Base-by-base conservation (phyloP, 1,140 invertebrate species). In the Papilio helenus region DNA sequence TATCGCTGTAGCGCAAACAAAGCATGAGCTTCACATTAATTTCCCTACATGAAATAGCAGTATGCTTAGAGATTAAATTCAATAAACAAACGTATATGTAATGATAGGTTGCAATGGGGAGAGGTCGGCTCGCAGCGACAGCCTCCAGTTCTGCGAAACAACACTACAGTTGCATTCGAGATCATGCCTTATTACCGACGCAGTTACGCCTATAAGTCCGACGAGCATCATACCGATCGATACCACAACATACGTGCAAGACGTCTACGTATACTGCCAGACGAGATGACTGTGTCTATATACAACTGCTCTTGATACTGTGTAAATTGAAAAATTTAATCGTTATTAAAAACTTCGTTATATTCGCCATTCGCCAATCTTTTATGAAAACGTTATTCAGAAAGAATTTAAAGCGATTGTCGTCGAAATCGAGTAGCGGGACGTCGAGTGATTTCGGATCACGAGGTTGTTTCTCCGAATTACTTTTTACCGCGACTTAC, bases 61-160 rank as follows among this genome's bases (percentile, higher is more conserved):
- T 68, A 16, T 26, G 14, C 61, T 34, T 68, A 34, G 23, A 0
- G 26, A 29, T 68, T 68, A 68, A 68, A 68, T 68, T 68, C 61
- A 68, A 68, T 72, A 65, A 80, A 68, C 61, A 72, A 65, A 58
- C n/a, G 76, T 76, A 55, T 82, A 80, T 79, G 81, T 71, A 76
- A 78, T 78, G 44, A 72, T 61, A 79, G 81, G 61, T 51, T 76
- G 68, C 61, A 49, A 71, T 73, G 65, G 71, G n/a, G 80, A 76
- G 74, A 79, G 72, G 79, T 55, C 51, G 39, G 55, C 55, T 20
- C 46, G 71, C 58, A 49, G 51, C 72, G 80, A 84, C 87, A 89
- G 89, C 90, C 88, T 87, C 83, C 81, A 80, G 80, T 91, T 91
- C 90, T 90, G 58, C 80, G 88, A 92, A 91, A 46, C 80, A 79